phyloP scores from a whole-genome alignment of 2,113 vertebrate genomes.

The Rhinogobius similis region DNA sequence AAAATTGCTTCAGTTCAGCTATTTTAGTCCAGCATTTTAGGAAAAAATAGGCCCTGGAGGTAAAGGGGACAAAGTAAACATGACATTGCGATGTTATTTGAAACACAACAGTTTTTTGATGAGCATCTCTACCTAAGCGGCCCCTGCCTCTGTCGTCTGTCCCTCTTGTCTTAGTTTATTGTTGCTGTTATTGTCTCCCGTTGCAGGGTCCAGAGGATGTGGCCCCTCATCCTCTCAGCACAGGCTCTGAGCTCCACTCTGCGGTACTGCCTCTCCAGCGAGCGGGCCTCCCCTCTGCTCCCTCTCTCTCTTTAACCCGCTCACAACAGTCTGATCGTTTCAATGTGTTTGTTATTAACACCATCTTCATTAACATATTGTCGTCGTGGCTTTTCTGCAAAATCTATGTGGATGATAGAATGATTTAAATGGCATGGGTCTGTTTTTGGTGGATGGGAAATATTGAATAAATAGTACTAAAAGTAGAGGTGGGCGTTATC shows the following conservation, averaged over 20 bases:
- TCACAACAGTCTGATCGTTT: slow-evolving; percentile 35
- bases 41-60: no score
- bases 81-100: no score
- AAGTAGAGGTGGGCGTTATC: no score
- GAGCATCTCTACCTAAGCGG: slow-evolving; percentile 25
- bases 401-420: slow-evolving; percentile 10
- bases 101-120: not conserved
- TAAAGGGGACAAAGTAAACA: no score
- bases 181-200: slow-evolving; percentile 83
- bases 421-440: not conserved
- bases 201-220: slow-evolving; percentile 85
- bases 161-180: slow-evolving; percentile 78
- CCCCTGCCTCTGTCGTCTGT: slow-evolving; percentile 39
- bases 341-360: slow-evolving; percentile 40
- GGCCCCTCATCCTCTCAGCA: slow-evolving; percentile 80
- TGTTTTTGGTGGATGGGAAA: not conserved
- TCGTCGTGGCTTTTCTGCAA: not conserved
- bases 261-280: slow-evolving; percentile 80
- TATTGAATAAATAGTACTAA: no score
- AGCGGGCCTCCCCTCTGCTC: slow-evolving; percentile 50
- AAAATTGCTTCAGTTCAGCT: no score
- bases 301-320: slow-evolving; percentile 31
- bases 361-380: slow-evolving; percentile 45
- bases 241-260: slow-evolving; percentile 83
- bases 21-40: no score